Evolutionary conservation across 64 coral and sea anemone genomes (phyloP), one percentile per base, ranked within the genome.

Genomic region (Montipora efflorescens): DNA sequence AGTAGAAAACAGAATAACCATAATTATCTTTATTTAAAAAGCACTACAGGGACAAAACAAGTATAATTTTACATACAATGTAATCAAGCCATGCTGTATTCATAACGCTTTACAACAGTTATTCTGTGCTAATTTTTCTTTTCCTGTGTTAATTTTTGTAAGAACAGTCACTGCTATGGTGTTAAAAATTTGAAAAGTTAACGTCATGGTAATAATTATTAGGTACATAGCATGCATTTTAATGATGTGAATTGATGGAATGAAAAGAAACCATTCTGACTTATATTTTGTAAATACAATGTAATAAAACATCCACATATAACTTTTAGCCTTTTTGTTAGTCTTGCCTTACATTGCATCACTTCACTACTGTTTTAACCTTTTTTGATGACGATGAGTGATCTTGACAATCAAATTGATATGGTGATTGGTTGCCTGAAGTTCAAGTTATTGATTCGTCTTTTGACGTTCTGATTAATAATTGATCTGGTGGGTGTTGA

Each of bases 401-500:
- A 16, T 4, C 2, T 19, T 57, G 2, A 53, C 59, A 58, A 75
- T 94, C 20, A 94, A 64, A 94, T 94, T 19, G 93, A 94, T 18
- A 76, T 67, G 10, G 81, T 91, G 13, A 94, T 52, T 3, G 95
- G 92, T 81, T 97, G 95, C 52, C 81, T 94, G 77, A 97, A 97
- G 59, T 97, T 97, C 28, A 93, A 87, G 93, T 93, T 91, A 77
- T 97, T 97, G 48, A 94, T 97, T 69, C 95, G 80, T 75, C 92
- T 94, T 78, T 91, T 75, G 8, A 99, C 92, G 87, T 99, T 99
- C 46, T 99, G 97, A 59, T 96, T 94, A 18, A 99, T 87, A 47
- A 99, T 64, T 8, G 97, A 99, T 71, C 50, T 76, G 45, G 77
- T 96, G 84, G 92, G 97, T 75, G 97, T 99, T 74, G 97, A 99